These are phyloP conservation scores for Piaya cayana DNA, from an alignment of 2,113 vertebrate species.

Conservation along the genomic window DNA sequence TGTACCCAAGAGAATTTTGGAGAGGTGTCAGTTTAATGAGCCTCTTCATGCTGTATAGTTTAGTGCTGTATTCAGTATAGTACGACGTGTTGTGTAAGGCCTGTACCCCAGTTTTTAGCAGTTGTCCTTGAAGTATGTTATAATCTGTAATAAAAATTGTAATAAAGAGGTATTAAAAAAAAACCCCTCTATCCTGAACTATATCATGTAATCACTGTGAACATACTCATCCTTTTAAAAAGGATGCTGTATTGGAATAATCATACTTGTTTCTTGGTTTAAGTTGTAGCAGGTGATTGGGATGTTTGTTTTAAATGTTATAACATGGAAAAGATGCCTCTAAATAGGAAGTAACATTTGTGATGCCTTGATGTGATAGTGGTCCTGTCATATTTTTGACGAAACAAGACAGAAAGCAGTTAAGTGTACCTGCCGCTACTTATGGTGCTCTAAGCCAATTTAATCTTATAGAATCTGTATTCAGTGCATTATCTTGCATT, in stretches of 20 bases:
- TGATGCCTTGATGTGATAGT: background rate
- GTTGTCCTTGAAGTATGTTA: background rate
- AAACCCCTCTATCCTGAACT: background rate
- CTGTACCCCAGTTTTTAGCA: background rate
- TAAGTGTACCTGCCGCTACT: background rate
- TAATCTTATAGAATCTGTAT: background rate
- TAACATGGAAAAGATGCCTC: background rate
- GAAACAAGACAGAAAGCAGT: background rate
- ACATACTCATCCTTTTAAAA: background rate
- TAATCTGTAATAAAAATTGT: background rate
- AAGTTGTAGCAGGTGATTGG: background rate
- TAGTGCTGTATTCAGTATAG: background rate
- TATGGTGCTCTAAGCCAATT: background rate
- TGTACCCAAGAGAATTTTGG: background rate
- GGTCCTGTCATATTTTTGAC: background rate
- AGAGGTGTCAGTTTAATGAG: constrained; percentile 17
- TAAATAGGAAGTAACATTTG: background rate
- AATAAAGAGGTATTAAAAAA: background rate
- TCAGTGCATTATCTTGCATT: background rate
- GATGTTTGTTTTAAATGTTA: background rate
- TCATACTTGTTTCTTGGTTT: background rate
- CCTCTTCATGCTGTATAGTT: background rate
- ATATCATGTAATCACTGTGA: background rate
- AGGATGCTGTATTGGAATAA: background rate
- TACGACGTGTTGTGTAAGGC: background rate